Base-by-base conservation (phyloP, 2,888 invertebrate genomes). In the Xylophagus ater region DNA sequence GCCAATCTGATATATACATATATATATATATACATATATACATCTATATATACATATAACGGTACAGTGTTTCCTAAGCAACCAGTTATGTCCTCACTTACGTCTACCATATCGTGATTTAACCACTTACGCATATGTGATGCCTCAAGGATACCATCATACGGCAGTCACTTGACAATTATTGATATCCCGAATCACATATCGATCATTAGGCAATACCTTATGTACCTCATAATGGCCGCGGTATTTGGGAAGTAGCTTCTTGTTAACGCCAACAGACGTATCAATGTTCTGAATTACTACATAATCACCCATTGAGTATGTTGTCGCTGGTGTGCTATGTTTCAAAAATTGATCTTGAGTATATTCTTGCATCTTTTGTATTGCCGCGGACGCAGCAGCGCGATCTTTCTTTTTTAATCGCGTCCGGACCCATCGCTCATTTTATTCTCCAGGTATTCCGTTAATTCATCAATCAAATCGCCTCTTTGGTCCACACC, bases 401-500 rank as follows among this genome's bases (percentile, higher is more conserved):
- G 7, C 18, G 14, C 40, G 12, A 13, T 21, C 8, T 7, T 4
- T 4, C n/a, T n/a, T 12, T 15, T n/a, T 21, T 21, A 24, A 12
- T 34, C 34, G n/a, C 20, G 10, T n/a, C 9, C 23, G n/a, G 15
- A 10, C 9, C 14, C 24, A 4, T 4, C 24, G 8, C 8, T 9
- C 9, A 23, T 10, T 12, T 44, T 34, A n/a, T 29, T 32, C n/a
- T n/a, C n/a, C 21, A 39, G 12, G 20, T 38, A 40, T 17, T 41
- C 37, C 19, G 39, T 42, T n/a, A 50, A 7, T 9, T 42, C 36
- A 20, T 54, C 53, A 17, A 44, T 17, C 10, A 47, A 25, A 5
- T 41, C 25, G 6, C 52, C 51, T 20, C 47, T 43, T 36, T 56
- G 56, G 25, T 49, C 30, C 3, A 51, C 40, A 3, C 55, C 54